Evolutionary conservation across 1,140 invertebrate species (phyloP).

Genomic region (Drosophila tani): DNA sequence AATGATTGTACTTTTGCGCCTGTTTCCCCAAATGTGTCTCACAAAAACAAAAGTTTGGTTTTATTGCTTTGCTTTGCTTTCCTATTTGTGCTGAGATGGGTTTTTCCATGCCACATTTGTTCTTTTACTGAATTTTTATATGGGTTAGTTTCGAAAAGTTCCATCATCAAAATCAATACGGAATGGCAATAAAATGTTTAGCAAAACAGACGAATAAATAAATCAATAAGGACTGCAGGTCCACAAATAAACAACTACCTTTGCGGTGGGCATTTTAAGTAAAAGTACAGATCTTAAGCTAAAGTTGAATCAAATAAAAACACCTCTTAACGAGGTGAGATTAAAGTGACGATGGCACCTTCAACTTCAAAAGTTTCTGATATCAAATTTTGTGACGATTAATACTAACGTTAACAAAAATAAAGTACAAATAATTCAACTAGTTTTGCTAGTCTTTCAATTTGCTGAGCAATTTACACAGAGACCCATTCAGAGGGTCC

Average conservation of each 20-base stretch:
- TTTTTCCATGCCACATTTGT: slow-evolving; percentile 10
- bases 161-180: slow-evolving; percentile 54
- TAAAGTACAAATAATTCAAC: too few relatives aligned
- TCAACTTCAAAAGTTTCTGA: too few relatives aligned
- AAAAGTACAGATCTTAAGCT: too few relatives aligned
- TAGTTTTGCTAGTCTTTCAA: neutral
- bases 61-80: slow-evolving; percentile 51
- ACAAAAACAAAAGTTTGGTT: slow-evolving; percentile 48
- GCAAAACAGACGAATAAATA: slow-evolving; percentile 62
- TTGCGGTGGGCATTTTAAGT: too few relatives aligned
- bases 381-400: too few relatives aligned
- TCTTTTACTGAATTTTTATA: slow-evolving; percentile 37
- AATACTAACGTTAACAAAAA: too few relatives aligned
- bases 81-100: slow-evolving; percentile 22
- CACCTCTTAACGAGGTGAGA: too few relatives aligned
- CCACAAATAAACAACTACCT: neutral
- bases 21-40: slow-evolving; percentile 4
- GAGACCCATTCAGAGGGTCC: neutral
- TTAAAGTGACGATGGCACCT: too few relatives aligned
- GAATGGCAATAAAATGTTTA: slow-evolving; percentile 61
- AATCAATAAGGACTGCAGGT: slow-evolving; percentile 43
- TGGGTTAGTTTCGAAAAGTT: slow-evolving; percentile 39
- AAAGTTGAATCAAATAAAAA: too few relatives aligned
- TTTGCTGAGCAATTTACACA: neutral
- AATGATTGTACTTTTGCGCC: slow-evolving; percentile 63